A percentile compares a stretch with the other conserved stretches of the same genome.
phyloP scores from a whole-genome alignment of 1,140 invertebrate genomes.

The Pemphigus obesinymphae region DNA sequence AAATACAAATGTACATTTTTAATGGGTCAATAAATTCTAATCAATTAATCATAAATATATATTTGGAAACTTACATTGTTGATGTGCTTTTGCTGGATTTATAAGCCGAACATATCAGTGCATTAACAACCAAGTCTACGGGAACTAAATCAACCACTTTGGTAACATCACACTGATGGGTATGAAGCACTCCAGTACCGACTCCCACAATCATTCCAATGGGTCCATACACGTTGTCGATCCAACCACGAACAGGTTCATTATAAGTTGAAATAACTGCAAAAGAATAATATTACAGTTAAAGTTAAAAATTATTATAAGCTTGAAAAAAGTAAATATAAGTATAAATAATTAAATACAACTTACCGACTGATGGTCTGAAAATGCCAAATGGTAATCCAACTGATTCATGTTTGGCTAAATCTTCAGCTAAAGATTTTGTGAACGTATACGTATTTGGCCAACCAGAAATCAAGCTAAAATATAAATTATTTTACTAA shows the following conservation, averaged over 20 bases:
- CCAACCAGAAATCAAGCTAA: constrained; percentile 58
- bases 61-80: constrained; percentile 7
- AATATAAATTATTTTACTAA: constrained; percentile 5
- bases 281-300: constrained; percentile 44
- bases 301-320: background rate
- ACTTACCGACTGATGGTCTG: constrained; percentile 67
- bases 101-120: constrained; percentile 69
- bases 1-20: too few relatives aligned
- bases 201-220: constrained; percentile 60
- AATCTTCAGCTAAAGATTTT: constrained; percentile 74
- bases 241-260: constrained; percentile 72
- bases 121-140: constrained; percentile 79
- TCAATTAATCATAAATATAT: too few relatives aligned
- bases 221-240: constrained; percentile 80
- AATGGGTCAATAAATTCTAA: too few relatives aligned
- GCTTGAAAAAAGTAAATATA: background rate
- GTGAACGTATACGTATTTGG: constrained; percentile 84
- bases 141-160: constrained; percentile 74
- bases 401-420: constrained; percentile 60
- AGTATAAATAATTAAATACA: background rate
- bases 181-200: constrained; percentile 63
- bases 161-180: constrained; percentile 53
- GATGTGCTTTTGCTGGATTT: constrained; percentile 36
- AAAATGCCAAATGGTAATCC: constrained; percentile 69
- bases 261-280: constrained; percentile 75